phyloP scores from a whole-genome alignment of 2,888 invertebrate genomes.

The Erebia epiphron region DNA sequence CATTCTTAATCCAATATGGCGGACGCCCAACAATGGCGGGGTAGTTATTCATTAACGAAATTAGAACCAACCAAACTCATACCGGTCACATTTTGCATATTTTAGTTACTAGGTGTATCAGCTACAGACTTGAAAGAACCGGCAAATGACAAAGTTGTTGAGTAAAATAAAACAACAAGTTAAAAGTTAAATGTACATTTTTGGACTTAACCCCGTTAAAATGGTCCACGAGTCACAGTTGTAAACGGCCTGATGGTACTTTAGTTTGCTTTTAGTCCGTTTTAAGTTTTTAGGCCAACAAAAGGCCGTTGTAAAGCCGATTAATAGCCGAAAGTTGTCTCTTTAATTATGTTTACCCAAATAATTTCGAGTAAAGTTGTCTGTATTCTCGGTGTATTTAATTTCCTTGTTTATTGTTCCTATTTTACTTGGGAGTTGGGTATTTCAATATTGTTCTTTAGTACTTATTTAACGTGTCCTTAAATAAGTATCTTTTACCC shows the following conservation, averaged over 20 bases:
- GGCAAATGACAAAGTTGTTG: not conserved
- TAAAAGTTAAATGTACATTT: not conserved
- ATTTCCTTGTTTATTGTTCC: conserved; percentile 18
- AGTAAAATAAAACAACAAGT: not conserved
- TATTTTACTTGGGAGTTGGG: conserved; percentile 5
- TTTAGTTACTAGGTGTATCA: too few relatives aligned
- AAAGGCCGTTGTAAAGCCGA: conserved; percentile 35
- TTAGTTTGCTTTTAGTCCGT: conserved; percentile 28
- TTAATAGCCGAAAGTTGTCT: conserved; percentile 37
- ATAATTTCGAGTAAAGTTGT: conserved; percentile 29
- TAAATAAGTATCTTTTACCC: too few relatives aligned
- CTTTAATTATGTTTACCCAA: conserved; percentile 38
- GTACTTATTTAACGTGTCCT: not conserved
- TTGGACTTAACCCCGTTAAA: conserved; percentile 1
- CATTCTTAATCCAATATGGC: too few relatives aligned
- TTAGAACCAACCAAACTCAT: too few relatives aligned
- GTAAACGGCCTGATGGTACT: conserved; percentile 28
- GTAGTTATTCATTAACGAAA: too few relatives aligned
- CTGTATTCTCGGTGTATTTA: conserved; percentile 24
- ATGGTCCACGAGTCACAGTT: conserved; percentile 20
- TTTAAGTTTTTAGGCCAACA: conserved; percentile 33
- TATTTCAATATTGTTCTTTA: conserved; percentile 22
- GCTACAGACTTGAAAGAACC: not conserved
- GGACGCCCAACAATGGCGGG: too few relatives aligned
- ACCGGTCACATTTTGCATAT: too few relatives aligned